A percentile compares a stretch with the other conserved stretches of the same genome.
These are phyloP conservation scores for Himalopsyche kuldschensis DNA, from an alignment of 2,888 invertebrate species.

Conservation along the genomic window DNA sequence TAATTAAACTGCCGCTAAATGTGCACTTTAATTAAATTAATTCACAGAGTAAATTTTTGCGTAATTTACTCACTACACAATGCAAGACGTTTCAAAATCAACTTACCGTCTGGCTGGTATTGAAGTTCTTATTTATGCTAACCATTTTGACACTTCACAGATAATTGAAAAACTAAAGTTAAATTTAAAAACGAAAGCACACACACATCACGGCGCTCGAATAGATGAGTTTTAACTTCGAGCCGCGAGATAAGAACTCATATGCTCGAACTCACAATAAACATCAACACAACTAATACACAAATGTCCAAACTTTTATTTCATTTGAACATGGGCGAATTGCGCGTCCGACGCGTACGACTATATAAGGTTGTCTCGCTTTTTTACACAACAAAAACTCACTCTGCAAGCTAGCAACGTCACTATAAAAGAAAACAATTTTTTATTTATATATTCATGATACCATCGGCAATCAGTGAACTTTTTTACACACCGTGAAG, in stretches of 20 bases:
- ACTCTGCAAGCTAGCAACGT: not conserved
- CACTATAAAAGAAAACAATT: not conserved
- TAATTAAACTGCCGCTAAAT: not conserved
- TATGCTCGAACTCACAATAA: not conserved
- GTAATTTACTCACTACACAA: not conserved
- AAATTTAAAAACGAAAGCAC: not conserved
- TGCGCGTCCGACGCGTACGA: not conserved
- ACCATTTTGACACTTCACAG: constrained; percentile 29
- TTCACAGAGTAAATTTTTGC: not conserved
- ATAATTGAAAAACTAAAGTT: not conserved
- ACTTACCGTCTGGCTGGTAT: constrained; percentile 32
- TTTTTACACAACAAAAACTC: not conserved
- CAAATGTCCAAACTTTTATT: not conserved
- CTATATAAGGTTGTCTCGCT: not conserved
- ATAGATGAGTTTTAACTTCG: not conserved
- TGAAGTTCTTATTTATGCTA: constrained; percentile 37
- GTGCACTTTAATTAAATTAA: not conserved
- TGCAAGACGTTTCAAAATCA: not conserved
- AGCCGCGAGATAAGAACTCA: not conserved
- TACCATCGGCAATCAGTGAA: not conserved
- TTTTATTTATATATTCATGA: not conserved
- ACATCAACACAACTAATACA: not conserved
- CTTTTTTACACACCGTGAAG: not conserved
- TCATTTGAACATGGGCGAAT: not conserved
- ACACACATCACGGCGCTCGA: not conserved